A percentile compares a stretch with the other conserved stretches of the same genome.
Conservation (phyloP, 2,888 invertebrate genomes). For the Eledona agricola region DNA sequence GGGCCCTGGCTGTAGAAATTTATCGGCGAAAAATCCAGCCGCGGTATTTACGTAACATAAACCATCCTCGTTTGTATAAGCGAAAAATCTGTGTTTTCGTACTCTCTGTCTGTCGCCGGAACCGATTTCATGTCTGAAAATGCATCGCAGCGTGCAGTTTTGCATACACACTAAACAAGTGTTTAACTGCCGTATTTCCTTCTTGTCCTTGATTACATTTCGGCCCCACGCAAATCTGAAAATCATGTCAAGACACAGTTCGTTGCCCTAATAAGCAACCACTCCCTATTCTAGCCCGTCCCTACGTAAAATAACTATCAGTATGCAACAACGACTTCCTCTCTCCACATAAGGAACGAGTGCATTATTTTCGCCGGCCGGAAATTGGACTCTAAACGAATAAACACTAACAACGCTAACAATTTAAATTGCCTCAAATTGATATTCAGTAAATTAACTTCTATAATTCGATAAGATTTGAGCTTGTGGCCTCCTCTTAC, state of each 20-base stretch:
- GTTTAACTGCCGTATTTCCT: no score
- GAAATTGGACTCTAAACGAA: slow-evolving; percentile 9
- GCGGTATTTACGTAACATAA: no score
- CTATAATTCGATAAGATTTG: neutral
- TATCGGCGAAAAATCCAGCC: no score
- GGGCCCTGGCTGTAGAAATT: no score
- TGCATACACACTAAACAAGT: no score
- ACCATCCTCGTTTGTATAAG: no score
- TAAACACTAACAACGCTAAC: neutral
- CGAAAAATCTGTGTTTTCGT: no score
- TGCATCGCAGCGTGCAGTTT: no score
- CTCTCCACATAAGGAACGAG: slow-evolving; percentile 1
- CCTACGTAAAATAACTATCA: slow-evolving; percentile 12
- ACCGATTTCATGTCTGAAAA: no score
- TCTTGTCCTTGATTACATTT: slow-evolving; percentile 9
- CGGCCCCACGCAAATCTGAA: slow-evolving; percentile 20
- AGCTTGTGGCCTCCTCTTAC: neutral
- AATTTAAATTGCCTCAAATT: neutral
- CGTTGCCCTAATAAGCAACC: slow-evolving; percentile 22
- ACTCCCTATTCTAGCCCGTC: slow-evolving; percentile 9
- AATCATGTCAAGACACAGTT: slow-evolving; percentile 21
- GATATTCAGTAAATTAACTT: no score
- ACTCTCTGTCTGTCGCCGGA: no score
- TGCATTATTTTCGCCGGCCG: slow-evolving; percentile 4
- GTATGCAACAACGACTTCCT: slow-evolving; percentile 31